A percentile compares a stretch with the other conserved stretches of the same genome.
Conservation (phyloP, 2,797 vertebrate species). For the Lerista edwardsae region DNA sequence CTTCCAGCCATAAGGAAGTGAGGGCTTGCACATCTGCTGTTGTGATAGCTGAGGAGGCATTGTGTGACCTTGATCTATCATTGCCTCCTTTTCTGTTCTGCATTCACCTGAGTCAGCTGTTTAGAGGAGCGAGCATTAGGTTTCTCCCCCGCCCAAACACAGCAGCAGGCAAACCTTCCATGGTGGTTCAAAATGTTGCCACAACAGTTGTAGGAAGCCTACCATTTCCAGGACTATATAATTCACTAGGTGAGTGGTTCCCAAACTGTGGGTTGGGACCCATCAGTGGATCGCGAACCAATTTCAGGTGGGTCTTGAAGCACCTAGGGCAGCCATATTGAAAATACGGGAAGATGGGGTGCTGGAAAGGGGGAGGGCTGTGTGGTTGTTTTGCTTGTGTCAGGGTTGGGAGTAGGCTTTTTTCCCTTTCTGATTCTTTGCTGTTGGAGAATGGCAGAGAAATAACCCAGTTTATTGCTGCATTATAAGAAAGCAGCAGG, state of each 20-base stretch:
- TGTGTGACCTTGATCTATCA: slow-evolving; percentile 2
- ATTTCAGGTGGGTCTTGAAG: no score
- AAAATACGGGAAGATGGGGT: no score
- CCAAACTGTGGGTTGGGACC: no score
- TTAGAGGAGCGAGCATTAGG: neutral
- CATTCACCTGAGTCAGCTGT: neutral
- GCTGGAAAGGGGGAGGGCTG: no score
- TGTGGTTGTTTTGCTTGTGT: no score
- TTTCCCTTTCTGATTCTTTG: no score
- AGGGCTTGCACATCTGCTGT: neutral
- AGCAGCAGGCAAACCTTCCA: neutral
- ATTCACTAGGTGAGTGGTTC: neutral
- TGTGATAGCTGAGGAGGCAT: slow-evolving; percentile 38
- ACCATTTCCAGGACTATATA: neutral
- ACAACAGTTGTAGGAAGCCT: neutral
- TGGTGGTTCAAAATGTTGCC: neutral
- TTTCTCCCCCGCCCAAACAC: neutral
- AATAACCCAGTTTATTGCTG: no score
- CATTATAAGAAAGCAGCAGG: no score
- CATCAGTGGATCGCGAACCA: no score
- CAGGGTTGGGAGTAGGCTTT: no score
- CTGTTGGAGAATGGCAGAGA: no score
- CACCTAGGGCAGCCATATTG: no score
- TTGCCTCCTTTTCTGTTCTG: neutral
- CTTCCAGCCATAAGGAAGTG: slow-evolving; percentile 53